These are phyloP conservation scores for Tachina lurida DNA, from an alignment of 2,888 invertebrate genomes.

Conservation along the genomic window DNA sequence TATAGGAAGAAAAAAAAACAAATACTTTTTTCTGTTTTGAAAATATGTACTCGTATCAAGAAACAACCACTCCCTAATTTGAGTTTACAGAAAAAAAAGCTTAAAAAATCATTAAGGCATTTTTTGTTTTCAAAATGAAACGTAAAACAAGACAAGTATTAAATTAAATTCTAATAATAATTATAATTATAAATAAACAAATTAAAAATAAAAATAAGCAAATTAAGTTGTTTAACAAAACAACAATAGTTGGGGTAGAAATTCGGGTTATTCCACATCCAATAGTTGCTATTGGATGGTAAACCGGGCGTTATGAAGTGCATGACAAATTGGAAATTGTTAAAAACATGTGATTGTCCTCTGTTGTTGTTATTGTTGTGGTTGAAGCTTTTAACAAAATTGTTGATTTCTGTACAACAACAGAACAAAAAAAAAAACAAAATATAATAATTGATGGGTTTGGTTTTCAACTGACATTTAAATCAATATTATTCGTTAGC, in stretches of 20 bases:
- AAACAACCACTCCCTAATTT: slow-evolving; percentile 16
- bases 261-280: slow-evolving; percentile 3
- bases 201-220: slow-evolving; percentile 14
- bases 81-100: background rate
- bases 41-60: background rate
- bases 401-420: background rate
- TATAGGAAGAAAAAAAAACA: background rate
- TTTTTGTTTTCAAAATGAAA: background rate
- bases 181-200: slow-evolving; percentile 15
- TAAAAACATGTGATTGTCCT: background rate
- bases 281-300: slow-evolving; percentile 2
- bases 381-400: background rate
- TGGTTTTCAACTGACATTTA: slow-evolving; percentile 49
- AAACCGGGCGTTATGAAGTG: slow-evolving; percentile 5
- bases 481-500: slow-evolving; percentile 57
- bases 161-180: slow-evolving; percentile 1
- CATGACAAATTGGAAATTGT: slow-evolving; percentile 30
- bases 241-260: background rate
- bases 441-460: slow-evolving; percentile 39
- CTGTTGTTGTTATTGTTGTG: slow-evolving; percentile 1
- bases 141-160: background rate
- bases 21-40: background rate
- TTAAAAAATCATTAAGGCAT: slow-evolving; percentile 6
- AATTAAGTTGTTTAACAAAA: slow-evolving; percentile 1
- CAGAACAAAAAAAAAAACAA: background rate